phyloP scores from a whole-genome alignment of 2,888 invertebrate genomes.

The Acanthosepion pharaonis region DNA sequence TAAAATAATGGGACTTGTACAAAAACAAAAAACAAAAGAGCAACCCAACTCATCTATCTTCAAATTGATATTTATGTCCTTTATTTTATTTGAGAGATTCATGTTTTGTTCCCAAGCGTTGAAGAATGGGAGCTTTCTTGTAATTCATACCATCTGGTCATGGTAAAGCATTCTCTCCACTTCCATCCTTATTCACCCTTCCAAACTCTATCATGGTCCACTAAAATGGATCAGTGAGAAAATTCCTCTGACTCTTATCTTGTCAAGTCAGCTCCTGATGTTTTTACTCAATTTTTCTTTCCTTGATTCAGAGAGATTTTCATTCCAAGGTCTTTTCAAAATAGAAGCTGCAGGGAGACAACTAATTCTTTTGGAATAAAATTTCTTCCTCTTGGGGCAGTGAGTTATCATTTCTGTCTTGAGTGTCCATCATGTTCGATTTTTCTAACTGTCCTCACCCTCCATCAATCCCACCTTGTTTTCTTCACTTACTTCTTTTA shows the following conservation, averaged over 20 bases:
- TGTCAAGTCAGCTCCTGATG: not conserved
- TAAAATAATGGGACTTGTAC: not conserved
- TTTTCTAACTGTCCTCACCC: not conserved
- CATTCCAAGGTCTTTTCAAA: not conserved
- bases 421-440: not conserved
- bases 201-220: not conserved
- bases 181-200: not conserved
- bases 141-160: not conserved
- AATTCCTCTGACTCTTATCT: not conserved
- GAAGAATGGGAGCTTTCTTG: not conserved
- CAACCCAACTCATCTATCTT: not conserved
- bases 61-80: not conserved
- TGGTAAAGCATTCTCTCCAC: not conserved
- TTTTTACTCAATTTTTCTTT: not conserved
- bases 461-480: not conserved
- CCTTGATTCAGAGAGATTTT: too few relatives aligned
- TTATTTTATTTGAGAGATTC: not conserved
- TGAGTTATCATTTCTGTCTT: not conserved
- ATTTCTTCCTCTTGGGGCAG: not conserved
- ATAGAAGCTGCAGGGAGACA: not conserved
- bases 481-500: not conserved
- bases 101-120: not conserved
- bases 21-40: not conserved
- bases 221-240: not conserved
- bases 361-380: not conserved